These are phyloP conservation scores for Eupithecia abbreviata DNA, from an alignment of 2,888 invertebrate species.

Conservation along the genomic window DNA sequence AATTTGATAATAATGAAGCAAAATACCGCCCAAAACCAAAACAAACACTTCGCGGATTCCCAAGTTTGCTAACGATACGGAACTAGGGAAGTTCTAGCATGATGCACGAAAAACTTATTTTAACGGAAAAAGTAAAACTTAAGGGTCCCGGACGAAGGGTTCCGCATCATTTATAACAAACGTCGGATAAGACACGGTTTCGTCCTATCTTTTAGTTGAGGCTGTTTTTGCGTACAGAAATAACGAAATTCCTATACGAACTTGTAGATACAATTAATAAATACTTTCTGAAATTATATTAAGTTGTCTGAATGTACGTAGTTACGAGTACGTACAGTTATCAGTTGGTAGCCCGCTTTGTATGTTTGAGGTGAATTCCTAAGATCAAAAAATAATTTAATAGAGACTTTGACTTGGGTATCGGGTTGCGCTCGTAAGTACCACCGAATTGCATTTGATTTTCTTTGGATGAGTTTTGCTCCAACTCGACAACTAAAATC, in stretches of 20 bases:
- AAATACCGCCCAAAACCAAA: constrained; percentile 12
- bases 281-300: background rate
- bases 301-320: no score
- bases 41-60: constrained; percentile 13
- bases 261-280: background rate
- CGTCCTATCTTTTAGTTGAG: constrained; percentile 58
- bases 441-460: no score
- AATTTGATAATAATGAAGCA: constrained; percentile 2
- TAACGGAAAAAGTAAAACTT: constrained; percentile 61
- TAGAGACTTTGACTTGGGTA: no score
- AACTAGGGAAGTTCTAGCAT: constrained; percentile 38
- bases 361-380: no score
- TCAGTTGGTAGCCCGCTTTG: no score
- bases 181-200: constrained; percentile 67
- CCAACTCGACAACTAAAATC: no score
- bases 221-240: constrained; percentile 37
- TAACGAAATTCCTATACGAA: background rate
- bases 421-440: no score
- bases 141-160: constrained; percentile 51
- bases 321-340: no score
- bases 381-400: no score
- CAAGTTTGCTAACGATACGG: constrained; percentile 25
- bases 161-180: constrained; percentile 70
- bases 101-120: constrained; percentile 57
- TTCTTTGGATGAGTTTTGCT: no score